Evolutionary conservation across 1,140 invertebrate genomes (phyloP), one percentile per base, ranked within the genome.

Genomic region (Hylaeus anthracinus): DNA sequence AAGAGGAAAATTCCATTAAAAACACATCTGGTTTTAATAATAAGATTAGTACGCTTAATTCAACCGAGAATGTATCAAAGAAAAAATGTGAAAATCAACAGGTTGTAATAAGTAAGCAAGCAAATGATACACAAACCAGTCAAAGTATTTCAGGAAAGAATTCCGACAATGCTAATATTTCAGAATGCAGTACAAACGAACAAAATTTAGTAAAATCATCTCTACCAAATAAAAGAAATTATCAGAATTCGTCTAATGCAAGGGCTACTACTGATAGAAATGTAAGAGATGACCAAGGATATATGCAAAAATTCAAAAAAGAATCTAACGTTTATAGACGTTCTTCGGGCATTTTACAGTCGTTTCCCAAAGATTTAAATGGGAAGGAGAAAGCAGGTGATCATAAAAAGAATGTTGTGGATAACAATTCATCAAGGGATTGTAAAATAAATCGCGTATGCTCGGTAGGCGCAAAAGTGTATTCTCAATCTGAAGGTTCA

Each of bases 31-130:
- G 55, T 12, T 69, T 60, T 39, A 75, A 80, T 45, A 66, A 43
- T 39, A 69, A 43, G 12, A 55, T 45, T 53, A 71, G 45, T 12
- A 8, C 14, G 14, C 8, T 48, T 45, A 53, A 37, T 45, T 43
- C 79, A 45, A 37, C 9, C 4, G 79, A 66, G 1, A 75, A 53
- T 2, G n/a, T 15, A 55, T 60, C 53, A 48, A 75, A 43, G 10
- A 75, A 75, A n/a, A 80, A 63, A 60, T 80, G 8, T 12, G 79
- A 80, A 65, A 72, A n/a, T 56, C 77, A 79, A 48, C 67, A 70
- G n/a, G 5, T 51, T 6, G 39, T 37, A 60, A 55, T n/a, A 45
- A 79, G 12, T 73, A 79, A 79, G 10, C 60, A 73, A 65, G 26
- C 37, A n/a, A 56, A n/a, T 26, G 53, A 73, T 73, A 73, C 3